Evolutionary conservation across 2,113 vertebrate species (phyloP), one percentile per base, ranked within the genome.

Genomic region (Nibea albiflora): DNA sequence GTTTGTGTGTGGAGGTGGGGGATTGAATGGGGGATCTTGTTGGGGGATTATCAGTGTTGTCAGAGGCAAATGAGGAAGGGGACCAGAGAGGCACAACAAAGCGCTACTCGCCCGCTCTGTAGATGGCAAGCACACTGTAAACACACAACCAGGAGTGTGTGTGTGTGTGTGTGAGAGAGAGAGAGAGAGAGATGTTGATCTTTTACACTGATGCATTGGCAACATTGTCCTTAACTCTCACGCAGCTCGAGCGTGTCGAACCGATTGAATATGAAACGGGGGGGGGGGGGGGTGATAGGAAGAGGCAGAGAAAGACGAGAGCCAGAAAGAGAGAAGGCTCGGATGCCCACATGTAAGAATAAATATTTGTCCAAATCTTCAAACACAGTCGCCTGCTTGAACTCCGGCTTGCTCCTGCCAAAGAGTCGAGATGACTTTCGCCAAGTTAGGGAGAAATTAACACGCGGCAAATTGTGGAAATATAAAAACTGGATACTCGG

Each of bases 11-110:
- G 28, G 39, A 72, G 83, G 80, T 24, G 64, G 57, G 73, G 80
- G 76, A 70, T 70, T 81, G 80, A 89, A 89, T 61, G 74, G 64
- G 80, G 67, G 78, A 83, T 88, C 80, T 87, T 85, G 85, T 81
- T 63, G 85, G 71, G 79, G 89, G 88, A 91, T 91, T 93, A 90
- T 88, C 83, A 81, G 80, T 86, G 88, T 83, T 88, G 73, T 91
- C 75, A 76, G 84, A 89, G 81, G 75, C 84, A 90, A 90, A 85
- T 83, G 82, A 91, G 76, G 72, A 84, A 82, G 46, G 81, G 73
- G 77, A 88, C 70, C 72, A 72, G 65, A 83, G 67, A 80, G 78
- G 44, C 57, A 74, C 77, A 74, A 58, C 74, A 86, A 88, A 83
- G 75, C 28, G 16, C 63, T 31, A 47, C 53, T 76, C 63, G 70